phyloP scores from a whole-genome alignment of 2,797 vertebrate species.

The Furcifer pardalis region DNA sequence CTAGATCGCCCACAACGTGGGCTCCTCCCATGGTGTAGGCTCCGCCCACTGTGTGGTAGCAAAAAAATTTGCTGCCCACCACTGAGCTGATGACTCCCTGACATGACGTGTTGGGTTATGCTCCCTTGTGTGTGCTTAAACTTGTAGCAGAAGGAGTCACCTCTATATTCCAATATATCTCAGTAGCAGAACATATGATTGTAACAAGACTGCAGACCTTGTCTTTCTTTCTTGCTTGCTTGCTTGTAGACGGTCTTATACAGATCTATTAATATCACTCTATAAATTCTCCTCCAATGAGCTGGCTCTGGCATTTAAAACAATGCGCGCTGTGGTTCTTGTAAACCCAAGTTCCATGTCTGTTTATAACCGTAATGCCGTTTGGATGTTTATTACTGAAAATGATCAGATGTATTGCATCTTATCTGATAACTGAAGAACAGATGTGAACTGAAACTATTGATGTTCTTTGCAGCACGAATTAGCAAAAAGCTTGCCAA shows the following conservation, averaged over 20 bases:
- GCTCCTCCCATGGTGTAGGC: too few species aligned
- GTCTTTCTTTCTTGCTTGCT: neutral
- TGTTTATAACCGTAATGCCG: neutral
- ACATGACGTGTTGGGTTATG: too few species aligned
- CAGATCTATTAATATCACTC: neutral
- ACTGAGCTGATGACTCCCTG: too few species aligned
- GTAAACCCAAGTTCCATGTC: neutral
- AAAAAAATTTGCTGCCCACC: too few species aligned
- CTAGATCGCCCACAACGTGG: too few species aligned
- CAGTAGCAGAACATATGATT: neutral
- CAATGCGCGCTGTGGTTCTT: neutral
- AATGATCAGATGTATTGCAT: neutral
- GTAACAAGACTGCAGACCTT: neutral
- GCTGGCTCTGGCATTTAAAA: neutral
- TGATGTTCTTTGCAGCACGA: neutral
- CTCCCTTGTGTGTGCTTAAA: neutral
- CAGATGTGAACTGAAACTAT: neutral
- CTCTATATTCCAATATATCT: neutral
- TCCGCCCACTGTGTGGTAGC: too few species aligned
- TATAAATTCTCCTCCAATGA: neutral
- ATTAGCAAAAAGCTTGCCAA: conserved; percentile 9
- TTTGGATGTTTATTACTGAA: neutral
- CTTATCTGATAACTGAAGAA: neutral
- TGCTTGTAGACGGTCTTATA: neutral
- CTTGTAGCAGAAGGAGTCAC: neutral